Conservation (phyloP, 2,113 vertebrate genomes). For the Lycocorax pyrrhopterus region DNA sequence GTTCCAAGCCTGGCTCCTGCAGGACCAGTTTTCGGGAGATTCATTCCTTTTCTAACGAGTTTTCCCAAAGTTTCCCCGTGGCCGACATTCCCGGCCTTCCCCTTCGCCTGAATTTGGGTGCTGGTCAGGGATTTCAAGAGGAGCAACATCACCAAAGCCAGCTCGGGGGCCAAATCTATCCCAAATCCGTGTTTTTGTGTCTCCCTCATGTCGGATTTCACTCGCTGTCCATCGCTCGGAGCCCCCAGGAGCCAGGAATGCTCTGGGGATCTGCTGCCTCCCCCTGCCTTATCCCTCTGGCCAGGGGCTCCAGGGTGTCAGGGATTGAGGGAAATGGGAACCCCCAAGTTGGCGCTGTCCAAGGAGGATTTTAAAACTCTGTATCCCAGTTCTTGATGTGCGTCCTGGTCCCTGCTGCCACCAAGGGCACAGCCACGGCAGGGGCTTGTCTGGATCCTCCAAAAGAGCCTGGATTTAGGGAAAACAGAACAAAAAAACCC, state of each 20-base stretch:
- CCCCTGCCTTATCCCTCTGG: background rate
- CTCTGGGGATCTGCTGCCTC: background rate
- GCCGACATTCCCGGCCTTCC: accelerated
- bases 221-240: accelerated
- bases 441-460: background rate
- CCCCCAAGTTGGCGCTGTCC: background rate
- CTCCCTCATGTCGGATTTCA: background rate
- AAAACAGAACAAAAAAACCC: background rate
- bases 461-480: background rate
- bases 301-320: accelerated
- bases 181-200: background rate
- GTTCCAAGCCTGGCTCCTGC: background rate
- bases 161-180: background rate
- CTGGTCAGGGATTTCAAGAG: background rate
- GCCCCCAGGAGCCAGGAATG: background rate
- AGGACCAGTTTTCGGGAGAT: background rate
- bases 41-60: background rate
- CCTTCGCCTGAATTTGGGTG: accelerated
- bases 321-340: background rate
- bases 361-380: background rate
- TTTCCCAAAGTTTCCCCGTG: background rate
- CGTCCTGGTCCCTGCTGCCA: background rate
- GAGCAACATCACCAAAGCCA: background rate
- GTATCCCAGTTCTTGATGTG: accelerated
- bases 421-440: background rate